Percentiles rank a stretch among this genome's conserved stretches.
phyloP scores from a whole-genome alignment of 2,888 invertebrate species.

The Boloria euphrosyne region DNA sequence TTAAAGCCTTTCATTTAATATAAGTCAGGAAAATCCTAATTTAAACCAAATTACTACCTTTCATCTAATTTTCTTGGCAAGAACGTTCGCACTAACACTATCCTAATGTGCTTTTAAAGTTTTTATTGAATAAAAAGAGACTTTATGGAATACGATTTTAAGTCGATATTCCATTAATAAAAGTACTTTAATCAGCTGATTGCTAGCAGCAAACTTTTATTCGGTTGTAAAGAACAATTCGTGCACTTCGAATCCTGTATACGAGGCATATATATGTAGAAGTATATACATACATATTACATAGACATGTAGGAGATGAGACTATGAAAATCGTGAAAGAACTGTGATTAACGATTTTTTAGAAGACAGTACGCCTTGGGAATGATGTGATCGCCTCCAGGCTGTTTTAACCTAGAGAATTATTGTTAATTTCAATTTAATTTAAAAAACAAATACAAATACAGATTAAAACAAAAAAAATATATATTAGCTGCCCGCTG shows the following conservation, averaged over 20 bases:
- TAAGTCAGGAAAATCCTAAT: slow-evolving; percentile 46
- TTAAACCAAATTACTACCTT: slow-evolving; percentile 51
- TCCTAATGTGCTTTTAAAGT: slow-evolving; percentile 36
- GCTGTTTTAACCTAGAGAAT: too few relatives aligned
- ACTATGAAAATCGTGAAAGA: too few relatives aligned
- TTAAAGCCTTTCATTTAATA: slow-evolving; percentile 22
- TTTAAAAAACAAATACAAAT: too few relatives aligned
- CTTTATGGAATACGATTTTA: slow-evolving; percentile 37
- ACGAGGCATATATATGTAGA: background rate
- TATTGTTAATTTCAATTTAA: too few relatives aligned
- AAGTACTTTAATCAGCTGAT: slow-evolving; percentile 56
- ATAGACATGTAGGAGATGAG: too few relatives aligned
- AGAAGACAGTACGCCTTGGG: too few relatives aligned
- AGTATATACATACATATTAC: too few relatives aligned
- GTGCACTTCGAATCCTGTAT: slow-evolving; percentile 46
- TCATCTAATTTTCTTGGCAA: slow-evolving; percentile 54
- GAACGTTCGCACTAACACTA: slow-evolving; percentile 45
- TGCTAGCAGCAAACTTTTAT: slow-evolving; percentile 60
- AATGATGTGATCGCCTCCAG: too few relatives aligned
- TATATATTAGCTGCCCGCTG: too few relatives aligned
- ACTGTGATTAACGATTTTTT: too few relatives aligned
- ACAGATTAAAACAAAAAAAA: too few relatives aligned
- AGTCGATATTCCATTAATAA: slow-evolving; percentile 37
- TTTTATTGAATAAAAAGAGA: slow-evolving; percentile 37
- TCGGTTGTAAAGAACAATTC: slow-evolving; percentile 64